Conservation (phyloP, 2,113 vertebrate species). For the Poeciliopsis retropinna region DNA sequence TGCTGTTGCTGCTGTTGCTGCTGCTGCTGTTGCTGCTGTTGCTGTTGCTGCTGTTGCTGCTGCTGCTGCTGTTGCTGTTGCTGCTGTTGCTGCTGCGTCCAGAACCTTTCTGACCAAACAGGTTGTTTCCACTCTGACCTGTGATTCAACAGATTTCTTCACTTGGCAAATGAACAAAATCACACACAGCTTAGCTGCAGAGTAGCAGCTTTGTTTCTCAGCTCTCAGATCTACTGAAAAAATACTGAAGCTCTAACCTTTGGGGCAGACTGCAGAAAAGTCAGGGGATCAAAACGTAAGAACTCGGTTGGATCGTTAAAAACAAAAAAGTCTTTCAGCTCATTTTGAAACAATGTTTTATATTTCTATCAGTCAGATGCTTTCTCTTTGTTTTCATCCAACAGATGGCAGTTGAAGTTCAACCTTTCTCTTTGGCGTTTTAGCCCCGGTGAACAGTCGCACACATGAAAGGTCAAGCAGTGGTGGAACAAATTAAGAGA, state of each 20-base stretch:
- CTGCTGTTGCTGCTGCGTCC: conserved; percentile 10
- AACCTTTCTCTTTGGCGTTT: conserved; percentile 13
- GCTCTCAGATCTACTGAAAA: neutral
- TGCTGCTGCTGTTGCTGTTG: neutral
- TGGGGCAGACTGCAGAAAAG: neutral
- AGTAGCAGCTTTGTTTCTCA: neutral
- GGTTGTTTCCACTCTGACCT: neutral
- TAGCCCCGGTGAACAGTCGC: neutral
- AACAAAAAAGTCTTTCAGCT: neutral
- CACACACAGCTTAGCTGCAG: neutral
- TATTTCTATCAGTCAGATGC: neutral
- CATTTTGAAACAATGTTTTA: neutral
- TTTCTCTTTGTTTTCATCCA: neutral
- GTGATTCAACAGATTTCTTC: neutral
- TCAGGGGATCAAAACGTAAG: neutral
- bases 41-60: neutral
- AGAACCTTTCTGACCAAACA: conserved; percentile 6
- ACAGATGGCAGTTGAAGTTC: conserved; percentile 20
- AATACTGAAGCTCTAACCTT: neutral
- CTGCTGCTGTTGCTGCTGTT: neutral
- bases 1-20: neutral
- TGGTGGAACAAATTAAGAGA: conserved; percentile 53
- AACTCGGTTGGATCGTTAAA: neutral
- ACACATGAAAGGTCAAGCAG: conserved; percentile 41
- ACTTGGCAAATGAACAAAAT: neutral